Conservation (phyloP, 2,113 vertebrate species). For the Aramus guarauna region DNA sequence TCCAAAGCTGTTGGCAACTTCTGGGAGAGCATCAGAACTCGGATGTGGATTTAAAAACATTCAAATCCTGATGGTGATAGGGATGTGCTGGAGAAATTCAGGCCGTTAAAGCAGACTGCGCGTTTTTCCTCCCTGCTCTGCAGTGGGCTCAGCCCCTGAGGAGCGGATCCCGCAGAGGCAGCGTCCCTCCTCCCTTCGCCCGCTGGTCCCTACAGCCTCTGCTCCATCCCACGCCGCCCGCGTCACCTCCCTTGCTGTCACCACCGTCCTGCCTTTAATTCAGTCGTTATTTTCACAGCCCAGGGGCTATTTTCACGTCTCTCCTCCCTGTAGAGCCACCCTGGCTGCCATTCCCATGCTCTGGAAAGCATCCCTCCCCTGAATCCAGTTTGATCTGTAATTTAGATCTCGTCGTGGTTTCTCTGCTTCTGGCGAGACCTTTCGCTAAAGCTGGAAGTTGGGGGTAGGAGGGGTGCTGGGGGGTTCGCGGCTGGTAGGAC, state of each 20-base stretch:
- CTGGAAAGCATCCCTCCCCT: background rate
- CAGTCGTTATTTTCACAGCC: accelerated
- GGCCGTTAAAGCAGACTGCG: background rate
- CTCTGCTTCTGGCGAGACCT: background rate
- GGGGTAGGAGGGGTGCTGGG: background rate
- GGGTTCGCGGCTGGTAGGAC: no score
- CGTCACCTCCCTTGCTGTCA: background rate
- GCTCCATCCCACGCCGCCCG: background rate
- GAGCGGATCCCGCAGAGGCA: background rate
- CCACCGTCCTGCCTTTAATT: background rate
- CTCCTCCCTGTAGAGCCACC: background rate
- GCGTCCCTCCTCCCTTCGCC: no score
- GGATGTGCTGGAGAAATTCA: background rate
- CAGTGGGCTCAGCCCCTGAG: accelerated
- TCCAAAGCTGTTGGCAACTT: background rate
- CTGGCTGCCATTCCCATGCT: accelerated
- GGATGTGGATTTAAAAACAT: background rate
- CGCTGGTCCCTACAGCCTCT: background rate
- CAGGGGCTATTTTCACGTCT: background rate
- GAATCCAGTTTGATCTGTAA: background rate
- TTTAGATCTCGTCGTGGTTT: background rate
- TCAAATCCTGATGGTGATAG: background rate
- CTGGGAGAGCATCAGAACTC: background rate
- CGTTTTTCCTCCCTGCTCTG: background rate
- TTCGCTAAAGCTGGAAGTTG: background rate